Evolutionary conservation across 2,797 vertebrate species (phyloP).

Genomic region (Poeciliopsis paucimaculata): DNA sequence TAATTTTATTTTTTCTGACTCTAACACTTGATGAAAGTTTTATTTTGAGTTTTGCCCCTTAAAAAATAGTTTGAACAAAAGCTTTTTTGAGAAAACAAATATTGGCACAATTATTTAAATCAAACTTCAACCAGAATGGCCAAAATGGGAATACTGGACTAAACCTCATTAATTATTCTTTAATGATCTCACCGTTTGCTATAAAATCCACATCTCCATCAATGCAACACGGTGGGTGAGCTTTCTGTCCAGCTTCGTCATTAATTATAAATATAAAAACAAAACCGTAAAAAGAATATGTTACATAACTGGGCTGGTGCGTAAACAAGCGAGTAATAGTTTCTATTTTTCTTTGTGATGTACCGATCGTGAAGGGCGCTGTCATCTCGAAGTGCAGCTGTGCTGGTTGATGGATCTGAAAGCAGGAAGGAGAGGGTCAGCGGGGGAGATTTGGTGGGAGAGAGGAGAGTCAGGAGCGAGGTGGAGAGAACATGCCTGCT

Average conservation of each 20-base stretch:
- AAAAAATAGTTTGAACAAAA: conserved; percentile 53
- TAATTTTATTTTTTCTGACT: background rate
- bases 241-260: conserved; percentile 14
- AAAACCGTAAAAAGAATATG: conserved; percentile 24
- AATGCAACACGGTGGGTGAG: background rate
- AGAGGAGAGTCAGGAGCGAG: conserved; percentile 26
- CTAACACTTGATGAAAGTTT: background rate
- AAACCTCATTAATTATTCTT: background rate
- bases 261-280: conserved; percentile 5
- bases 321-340: conserved; percentile 23
- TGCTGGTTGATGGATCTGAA: conserved; percentile 36
- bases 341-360: conserved; percentile 21
- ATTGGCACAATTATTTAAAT: background rate
- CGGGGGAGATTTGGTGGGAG: conserved; percentile 20
- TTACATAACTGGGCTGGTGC: conserved; percentile 12
- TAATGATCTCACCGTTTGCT: background rate
- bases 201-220: conserved; percentile 14
- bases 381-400: conserved; percentile 39
- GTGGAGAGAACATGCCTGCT: conserved; percentile 69
- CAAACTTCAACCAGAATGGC: conserved; percentile 39
- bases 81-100: conserved; percentile 66
- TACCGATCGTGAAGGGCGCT: conserved; percentile 17
- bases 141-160: conserved; percentile 1
- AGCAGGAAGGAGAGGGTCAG: conserved; percentile 31
- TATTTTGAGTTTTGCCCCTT: conserved; percentile 16